phyloP scores from a whole-genome alignment of 2,113 vertebrate species.

The Beaufortia kweichowensis region DNA sequence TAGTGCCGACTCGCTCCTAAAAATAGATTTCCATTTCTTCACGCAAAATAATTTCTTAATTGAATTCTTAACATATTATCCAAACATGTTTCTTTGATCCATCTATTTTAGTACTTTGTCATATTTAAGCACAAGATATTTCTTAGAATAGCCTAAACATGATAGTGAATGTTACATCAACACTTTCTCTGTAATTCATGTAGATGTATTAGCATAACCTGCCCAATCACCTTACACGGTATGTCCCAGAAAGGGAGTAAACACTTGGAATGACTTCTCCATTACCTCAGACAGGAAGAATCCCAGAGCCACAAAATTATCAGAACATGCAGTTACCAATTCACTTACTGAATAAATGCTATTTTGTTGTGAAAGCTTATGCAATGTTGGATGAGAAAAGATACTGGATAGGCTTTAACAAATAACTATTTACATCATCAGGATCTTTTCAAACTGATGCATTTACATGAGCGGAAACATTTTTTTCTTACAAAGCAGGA shows the following conservation, averaged over 20 bases:
- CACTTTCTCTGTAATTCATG: background rate
- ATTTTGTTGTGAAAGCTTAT: background rate
- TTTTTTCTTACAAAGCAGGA: background rate
- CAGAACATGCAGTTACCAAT: conserved; percentile 21
- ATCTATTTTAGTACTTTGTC: background rate
- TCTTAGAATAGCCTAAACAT: background rate
- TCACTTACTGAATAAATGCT: conserved; percentile 22
- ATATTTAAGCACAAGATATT: background rate
- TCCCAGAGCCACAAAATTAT: conserved; percentile 17
- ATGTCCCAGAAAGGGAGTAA: background rate
- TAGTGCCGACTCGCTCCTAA: too few species aligned
- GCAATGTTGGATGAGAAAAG: background rate
- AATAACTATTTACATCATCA: background rate
- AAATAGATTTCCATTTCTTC: too few species aligned
- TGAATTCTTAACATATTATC: background rate
- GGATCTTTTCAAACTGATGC: background rate
- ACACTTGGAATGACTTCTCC: conserved; percentile 12
- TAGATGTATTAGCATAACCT: background rate
- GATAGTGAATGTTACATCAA: conserved; percentile 1
- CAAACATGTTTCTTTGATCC: too few species aligned
- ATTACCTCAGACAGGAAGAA: conserved; percentile 43
- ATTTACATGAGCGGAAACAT: background rate
- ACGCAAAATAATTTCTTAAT: too few species aligned
- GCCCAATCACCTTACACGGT: background rate
- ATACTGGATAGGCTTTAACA: conserved; percentile 5